Evolutionary conservation across 2,113 vertebrate genomes (phyloP).

Genomic region (Laticauda laticaudata): DNA sequence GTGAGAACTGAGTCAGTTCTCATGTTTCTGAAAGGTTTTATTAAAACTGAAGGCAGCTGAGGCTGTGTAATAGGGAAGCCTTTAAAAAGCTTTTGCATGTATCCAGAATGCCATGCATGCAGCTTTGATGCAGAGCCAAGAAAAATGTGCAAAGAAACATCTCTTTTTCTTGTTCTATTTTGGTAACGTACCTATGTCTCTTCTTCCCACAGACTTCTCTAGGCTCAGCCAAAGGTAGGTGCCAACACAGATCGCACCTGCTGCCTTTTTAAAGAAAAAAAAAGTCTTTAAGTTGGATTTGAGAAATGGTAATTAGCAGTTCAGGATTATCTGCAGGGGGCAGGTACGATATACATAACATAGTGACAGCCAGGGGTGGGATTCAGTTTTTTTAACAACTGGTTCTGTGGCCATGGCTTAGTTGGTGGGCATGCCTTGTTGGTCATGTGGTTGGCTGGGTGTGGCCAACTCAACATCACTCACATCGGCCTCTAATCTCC

Average conservation of each 20-base stretch:
- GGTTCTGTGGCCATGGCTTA: too few species aligned
- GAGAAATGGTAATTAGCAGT: not conserved
- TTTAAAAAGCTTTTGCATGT: not conserved
- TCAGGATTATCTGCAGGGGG: not conserved
- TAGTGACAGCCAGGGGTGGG: too few species aligned
- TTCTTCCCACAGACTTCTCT: constrained; percentile 71
- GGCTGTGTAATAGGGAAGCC: not conserved
- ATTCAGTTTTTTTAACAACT: too few species aligned
- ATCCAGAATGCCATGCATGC: not conserved
- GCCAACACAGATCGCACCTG: not conserved
- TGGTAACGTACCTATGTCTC: constrained; percentile 34
- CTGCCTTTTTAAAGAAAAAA: not conserved
- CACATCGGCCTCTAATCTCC: too few species aligned
- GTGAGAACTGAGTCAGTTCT: not conserved
- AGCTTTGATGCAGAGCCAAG: not conserved
- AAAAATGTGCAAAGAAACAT: not conserved
- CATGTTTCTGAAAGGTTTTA: not conserved
- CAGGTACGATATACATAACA: not conserved
- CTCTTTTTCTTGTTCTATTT: not conserved
- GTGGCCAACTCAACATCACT: too few species aligned
- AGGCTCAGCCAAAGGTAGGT: constrained; percentile 74
- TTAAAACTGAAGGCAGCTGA: not conserved
- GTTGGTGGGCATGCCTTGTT: too few species aligned
- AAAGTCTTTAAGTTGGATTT: not conserved
- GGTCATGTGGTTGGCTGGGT: too few species aligned